These are phyloP conservation scores for Mellilla xanthometata DNA, from an alignment of 2,888 invertebrate genomes.

Conservation along the genomic window DNA sequence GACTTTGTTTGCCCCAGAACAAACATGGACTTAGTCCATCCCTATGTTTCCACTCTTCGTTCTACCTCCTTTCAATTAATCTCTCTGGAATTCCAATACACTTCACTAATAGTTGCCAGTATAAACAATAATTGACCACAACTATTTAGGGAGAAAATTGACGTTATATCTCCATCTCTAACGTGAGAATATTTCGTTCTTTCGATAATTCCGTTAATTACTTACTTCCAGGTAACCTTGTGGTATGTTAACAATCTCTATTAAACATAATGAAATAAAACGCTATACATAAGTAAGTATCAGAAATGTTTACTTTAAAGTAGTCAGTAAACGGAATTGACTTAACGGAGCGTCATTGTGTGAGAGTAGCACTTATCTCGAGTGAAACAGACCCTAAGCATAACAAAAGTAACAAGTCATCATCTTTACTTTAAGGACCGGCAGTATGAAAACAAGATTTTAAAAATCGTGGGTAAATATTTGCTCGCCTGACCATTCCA, in stretches of 20 bases:
- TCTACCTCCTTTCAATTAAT: constrained; percentile 32
- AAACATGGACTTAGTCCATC: no score
- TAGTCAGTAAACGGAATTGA: constrained; percentile 3
- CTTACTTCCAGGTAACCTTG: constrained; percentile 7
- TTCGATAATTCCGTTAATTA: constrained; percentile 21
- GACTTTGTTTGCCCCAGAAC: no score
- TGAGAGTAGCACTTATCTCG: constrained; percentile 28
- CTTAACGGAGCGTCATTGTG: constrained; percentile 13
- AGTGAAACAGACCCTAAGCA: constrained; percentile 31
- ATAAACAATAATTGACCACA: constrained; percentile 31
- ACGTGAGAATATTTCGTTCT: constrained; percentile 28
- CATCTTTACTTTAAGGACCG: constrained; percentile 53
- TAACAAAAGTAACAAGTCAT: constrained; percentile 56
- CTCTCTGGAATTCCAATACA: constrained; percentile 30
- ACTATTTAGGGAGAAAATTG: constrained; percentile 31
- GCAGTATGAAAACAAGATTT: constrained; percentile 76
- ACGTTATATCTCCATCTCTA: constrained; percentile 18
- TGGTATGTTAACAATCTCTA: constrained; percentile 18
- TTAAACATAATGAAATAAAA: no score
- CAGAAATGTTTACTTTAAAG: no score
- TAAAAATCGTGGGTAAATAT: constrained; percentile 81
- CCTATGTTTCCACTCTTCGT: background rate
- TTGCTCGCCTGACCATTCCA: constrained; percentile 77
- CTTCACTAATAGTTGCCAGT: constrained; percentile 24
- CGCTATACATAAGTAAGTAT: no score